Evolutionary conservation across 2,888 invertebrate genomes (phyloP), one percentile per base, ranked within the genome.

Genomic region (Eristalinus aeneus): DNA sequence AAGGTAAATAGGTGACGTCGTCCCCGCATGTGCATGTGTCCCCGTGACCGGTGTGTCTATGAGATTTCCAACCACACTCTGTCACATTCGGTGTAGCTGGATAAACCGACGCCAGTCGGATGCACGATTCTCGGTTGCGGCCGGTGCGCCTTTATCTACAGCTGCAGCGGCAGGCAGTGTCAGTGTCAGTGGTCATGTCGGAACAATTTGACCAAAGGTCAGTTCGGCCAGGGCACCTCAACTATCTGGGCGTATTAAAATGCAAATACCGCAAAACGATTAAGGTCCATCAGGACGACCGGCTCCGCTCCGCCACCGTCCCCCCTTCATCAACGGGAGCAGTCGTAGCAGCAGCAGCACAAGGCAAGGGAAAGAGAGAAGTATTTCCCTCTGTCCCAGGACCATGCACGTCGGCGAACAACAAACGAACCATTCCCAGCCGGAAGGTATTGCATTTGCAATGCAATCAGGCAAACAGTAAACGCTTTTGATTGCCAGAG

Each of bases 1-100:
- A 89, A 92, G 92, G 92, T 92, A 90, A 91, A 91, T 90, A 90
- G 90, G 74, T 82, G 83, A 86, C 80, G 80, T 78, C 79, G 22
- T 72, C 58, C 68, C 16, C 34, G 27, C 79, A 76, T 72, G n/a
- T n/a, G 27, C 53, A 56, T 27, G n/a, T 23, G 53, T 67, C 23
- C 72, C 8, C 63, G 68, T 64, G 27, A 46, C 31, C 9, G 11
- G 31, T 53, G 63, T 74, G 46, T 81, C 34, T 63, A 75, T 69
- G 68, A 64, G 75, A 58, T 71, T 74, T 22, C 72, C 64, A 56
- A 73, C 81, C 81, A 20, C 76, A 64, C 81, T 77, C 76, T 85
- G 85, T 65, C 85, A 85, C 73, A 64, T 16, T 46, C 46, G 16
- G 39, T 46, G 39, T 46, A 46, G 81, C 68, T 81, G 65, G 60